These are phyloP conservation scores for Volucella inflata DNA, from an alignment of 2,888 invertebrate species.

Conservation along the genomic window DNA sequence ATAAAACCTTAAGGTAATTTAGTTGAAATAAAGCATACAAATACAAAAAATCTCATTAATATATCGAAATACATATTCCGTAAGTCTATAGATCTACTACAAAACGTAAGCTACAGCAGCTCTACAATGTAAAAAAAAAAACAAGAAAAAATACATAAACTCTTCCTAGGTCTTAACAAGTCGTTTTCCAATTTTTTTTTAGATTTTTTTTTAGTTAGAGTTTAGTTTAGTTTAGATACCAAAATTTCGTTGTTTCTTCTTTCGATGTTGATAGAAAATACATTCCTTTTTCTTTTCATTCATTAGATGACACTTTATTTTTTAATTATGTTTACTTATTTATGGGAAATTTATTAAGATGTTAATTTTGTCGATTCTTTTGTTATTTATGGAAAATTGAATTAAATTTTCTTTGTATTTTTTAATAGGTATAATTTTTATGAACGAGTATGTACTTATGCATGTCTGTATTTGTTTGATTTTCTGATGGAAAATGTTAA, in stretches of 20 bases:
- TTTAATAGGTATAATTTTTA: conserved; percentile 24
- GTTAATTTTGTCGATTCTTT: conserved; percentile 25
- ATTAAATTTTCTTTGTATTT: conserved; percentile 12
- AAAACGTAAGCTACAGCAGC: conserved; percentile 36
- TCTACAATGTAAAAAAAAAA: conserved; percentile 57
- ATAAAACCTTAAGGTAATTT: conserved; percentile 54
- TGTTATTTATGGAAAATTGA: conserved; percentile 33
- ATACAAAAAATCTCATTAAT: conserved; percentile 38
- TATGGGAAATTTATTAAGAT: conserved; percentile 24
- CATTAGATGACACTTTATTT: conserved; percentile 1
- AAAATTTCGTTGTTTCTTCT: neutral
- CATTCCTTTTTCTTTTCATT: conserved; percentile 10
- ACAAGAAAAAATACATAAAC: conserved; percentile 6
- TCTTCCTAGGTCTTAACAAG: conserved; percentile 58
- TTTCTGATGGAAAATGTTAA: conserved; percentile 65
- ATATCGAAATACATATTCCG: conserved; percentile 72
- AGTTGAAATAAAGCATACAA: conserved; percentile 34
- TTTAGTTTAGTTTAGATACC: neutral
- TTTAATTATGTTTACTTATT: conserved; percentile 31
- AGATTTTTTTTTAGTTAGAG: conserved; percentile 6
- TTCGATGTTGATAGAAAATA: conserved; percentile 15
- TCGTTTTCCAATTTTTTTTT: conserved; percentile 9
- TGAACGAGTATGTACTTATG: conserved; percentile 1
- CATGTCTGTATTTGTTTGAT: conserved; percentile 43
- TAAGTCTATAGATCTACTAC: conserved; percentile 59